Evolutionary conservation across 2,888 invertebrate genomes (phyloP).

Genomic region (Linnaemya tessellans): DNA sequence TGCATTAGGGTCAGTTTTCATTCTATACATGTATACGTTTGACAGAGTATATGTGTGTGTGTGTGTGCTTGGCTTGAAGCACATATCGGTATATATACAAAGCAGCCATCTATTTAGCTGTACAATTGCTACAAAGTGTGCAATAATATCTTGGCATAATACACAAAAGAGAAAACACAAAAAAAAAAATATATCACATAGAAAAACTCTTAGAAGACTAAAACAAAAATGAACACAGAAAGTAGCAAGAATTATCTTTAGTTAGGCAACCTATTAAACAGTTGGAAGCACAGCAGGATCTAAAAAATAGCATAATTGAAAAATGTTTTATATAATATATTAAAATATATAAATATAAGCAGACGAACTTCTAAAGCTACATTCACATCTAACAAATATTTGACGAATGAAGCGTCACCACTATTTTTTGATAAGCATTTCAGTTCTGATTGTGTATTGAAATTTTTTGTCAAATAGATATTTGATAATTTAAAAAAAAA

Average conservation of each 20-base stretch:
- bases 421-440: too few species aligned
- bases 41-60: not conserved
- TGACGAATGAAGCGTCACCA: too few species aligned
- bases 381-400: too few species aligned
- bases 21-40: not conserved
- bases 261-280: constrained; percentile 9
- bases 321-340: not conserved
- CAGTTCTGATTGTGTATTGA: too few species aligned
- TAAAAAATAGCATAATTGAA: constrained; percentile 3
- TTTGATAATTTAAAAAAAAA: too few species aligned
- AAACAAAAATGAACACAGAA: not conserved
- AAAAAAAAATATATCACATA: not conserved
- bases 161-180: not conserved
- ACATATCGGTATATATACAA: not conserved
- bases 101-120: not conserved
- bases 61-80: not conserved
- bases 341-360: not conserved
- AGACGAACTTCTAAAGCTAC: not conserved
- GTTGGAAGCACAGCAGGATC: not conserved
- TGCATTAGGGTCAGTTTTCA: constrained; percentile 70
- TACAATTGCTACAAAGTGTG: constrained; percentile 3
- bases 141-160: not conserved
- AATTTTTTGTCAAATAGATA: too few species aligned
- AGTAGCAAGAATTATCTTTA: not conserved
- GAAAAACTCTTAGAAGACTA: not conserved